Evolutionary conservation across 2,113 vertebrate species (phyloP).

Genomic region (Pleuronectes platessa): DNA sequence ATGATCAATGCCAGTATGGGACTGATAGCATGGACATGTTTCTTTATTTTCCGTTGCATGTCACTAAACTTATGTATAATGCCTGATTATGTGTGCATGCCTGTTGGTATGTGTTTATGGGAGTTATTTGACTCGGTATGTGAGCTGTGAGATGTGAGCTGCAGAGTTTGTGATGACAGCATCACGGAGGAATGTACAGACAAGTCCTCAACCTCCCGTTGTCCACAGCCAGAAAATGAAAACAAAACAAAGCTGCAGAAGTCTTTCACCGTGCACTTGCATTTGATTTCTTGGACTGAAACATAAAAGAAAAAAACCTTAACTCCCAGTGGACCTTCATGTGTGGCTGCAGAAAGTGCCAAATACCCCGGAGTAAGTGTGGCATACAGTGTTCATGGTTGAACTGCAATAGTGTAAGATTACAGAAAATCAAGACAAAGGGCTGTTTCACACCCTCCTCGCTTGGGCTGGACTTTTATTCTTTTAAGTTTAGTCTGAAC

Average conservation of each 20-base stretch:
- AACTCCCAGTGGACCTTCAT: slow-evolving; percentile 13
- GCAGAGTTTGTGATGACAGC: slow-evolving; percentile 29
- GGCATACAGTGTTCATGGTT: neutral
- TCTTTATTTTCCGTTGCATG: too few species aligned
- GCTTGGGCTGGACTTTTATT: too few species aligned
- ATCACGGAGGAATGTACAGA: slow-evolving; percentile 41
- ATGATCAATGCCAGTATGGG: too few species aligned
- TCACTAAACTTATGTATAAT: neutral
- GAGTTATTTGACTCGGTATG: slow-evolving; percentile 2
- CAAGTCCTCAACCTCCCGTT: slow-evolving; percentile 26
- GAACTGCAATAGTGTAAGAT: neutral
- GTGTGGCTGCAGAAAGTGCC: neutral
- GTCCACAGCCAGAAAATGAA: slow-evolving; percentile 34
- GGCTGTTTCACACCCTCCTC: too few species aligned
- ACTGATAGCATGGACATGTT: too few species aligned
- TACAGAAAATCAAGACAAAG: neutral
- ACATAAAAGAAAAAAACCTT: neutral
- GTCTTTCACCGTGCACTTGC: neutral
- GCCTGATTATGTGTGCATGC: neutral
- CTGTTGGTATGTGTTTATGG: neutral
- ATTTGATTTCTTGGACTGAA: too few species aligned
- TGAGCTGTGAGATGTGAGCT: slow-evolving; percentile 4
- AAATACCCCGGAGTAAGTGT: neutral
- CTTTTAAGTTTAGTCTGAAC: too few species aligned
- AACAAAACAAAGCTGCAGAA: slow-evolving; percentile 41